Evolutionary conservation across 2,113 vertebrate species (phyloP), one percentile per base, ranked within the genome.

Genomic region (Fulmarus glacialis): DNA sequence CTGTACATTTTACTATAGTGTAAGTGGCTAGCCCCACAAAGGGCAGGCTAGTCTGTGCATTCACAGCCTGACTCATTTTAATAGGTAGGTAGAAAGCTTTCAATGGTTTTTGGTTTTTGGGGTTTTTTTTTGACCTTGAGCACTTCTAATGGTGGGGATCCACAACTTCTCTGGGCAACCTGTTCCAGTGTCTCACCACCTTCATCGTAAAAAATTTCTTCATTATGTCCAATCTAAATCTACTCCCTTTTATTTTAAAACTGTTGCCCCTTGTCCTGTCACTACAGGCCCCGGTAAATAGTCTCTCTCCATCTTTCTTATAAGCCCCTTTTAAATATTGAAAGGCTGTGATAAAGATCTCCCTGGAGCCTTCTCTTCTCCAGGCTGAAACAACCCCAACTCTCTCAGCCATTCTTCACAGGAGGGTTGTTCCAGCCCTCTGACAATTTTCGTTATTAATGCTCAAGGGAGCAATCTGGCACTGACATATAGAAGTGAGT

Each of bases 51-150:
- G 83, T 90, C 97, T 97, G 96, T 97, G 97, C 97, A 77, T 93
- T 97, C 97, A 72, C 81, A 93, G 97, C 97, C 98, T 98, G 98
- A 95, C 90, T 90, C 98, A 82, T 98, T 97, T 98, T 97, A 93
- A 86, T 98, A 96, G 98, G 96, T 98, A 98, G 97, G 78, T 98
- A 98, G 96, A 90, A 98, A 97, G 98, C 98, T 98, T 98, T 98
- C 98, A 98, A 73, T 97, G 98, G 96, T 87, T 97, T 98, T 98
- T 70, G 93, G 81, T 97, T 94, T 96, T 63, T 96, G 40, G 40
- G 40, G 9, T 63, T 30, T 97, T 59, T 79, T 82, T 78, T 73
- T 92, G 36, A 9, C 12, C 26, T 47, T 80, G 30, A 71, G 27
- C 22, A 38, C 17, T 55, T 79, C 30, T 15, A 48, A 1, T 36